phyloP scores from a whole-genome alignment of 2,888 invertebrate genomes.

The Acrocera orbiculus region DNA sequence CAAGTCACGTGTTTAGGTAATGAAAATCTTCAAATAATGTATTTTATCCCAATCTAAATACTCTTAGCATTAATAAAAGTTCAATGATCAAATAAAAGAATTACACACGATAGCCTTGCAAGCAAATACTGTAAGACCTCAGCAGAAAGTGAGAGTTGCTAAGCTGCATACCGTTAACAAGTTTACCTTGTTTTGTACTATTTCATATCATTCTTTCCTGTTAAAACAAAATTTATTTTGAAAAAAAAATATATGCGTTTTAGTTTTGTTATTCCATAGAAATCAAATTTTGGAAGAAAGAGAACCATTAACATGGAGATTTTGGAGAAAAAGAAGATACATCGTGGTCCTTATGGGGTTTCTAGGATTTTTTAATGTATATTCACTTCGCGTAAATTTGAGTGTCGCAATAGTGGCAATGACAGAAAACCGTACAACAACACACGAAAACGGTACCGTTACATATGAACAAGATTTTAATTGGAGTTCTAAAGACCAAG shows the following conservation, averaged over 20 bases:
- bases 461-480: constrained; percentile 54
- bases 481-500: constrained; percentile 63
- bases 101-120: no score
- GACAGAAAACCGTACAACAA: constrained; percentile 51
- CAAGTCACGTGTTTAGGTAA: no score
- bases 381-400: constrained; percentile 69
- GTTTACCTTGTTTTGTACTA: background rate
- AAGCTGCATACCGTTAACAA: background rate
- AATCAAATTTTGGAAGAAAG: constrained; percentile 19
- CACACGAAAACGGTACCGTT: constrained; percentile 43
- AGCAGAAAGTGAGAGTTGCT: background rate
- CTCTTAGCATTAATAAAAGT: no score
- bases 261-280: no score
- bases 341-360: constrained; percentile 62
- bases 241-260: no score
- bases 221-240: no score
- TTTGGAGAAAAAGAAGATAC: constrained; percentile 57
- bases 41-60: no score
- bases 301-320: constrained; percentile 40
- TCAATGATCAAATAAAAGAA: no score
- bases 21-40: no score
- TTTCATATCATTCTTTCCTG: no score
- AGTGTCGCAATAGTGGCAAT: constrained; percentile 89
- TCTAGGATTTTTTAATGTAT: constrained; percentile 71
- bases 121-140: no score